Conservation (phyloP, 2,888 invertebrate genomes). For the Zootermopsis nevadensis region DNA sequence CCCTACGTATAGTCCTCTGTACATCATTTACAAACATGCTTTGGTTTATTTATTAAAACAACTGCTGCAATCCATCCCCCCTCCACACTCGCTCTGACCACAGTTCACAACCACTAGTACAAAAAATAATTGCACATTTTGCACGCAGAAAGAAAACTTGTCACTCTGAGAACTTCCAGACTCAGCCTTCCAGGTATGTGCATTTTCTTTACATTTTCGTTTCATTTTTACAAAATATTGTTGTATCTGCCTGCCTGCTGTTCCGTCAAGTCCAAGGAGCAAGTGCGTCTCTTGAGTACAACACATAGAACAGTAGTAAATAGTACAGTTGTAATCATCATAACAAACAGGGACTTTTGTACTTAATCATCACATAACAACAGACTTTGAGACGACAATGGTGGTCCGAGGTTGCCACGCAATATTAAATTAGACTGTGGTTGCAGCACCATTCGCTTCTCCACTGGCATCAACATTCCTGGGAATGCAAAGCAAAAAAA, state of each 20-base stretch:
- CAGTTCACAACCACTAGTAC: slow-evolving; percentile 53
- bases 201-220: slow-evolving; percentile 18
- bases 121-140: slow-evolving; percentile 53
- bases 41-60: slow-evolving; percentile 53
- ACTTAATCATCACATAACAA: slow-evolving; percentile 53
- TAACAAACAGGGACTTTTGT: slow-evolving; percentile 52
- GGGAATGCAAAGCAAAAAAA: no score
- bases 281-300: slow-evolving; percentile 38
- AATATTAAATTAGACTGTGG: neutral
- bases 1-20: slow-evolving; percentile 49
- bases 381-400: slow-evolving; percentile 49
- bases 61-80: slow-evolving; percentile 44
- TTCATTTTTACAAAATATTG: slow-evolving; percentile 32
- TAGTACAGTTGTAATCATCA: slow-evolving; percentile 36
- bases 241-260: slow-evolving; percentile 20
- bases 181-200: slow-evolving; percentile 40
- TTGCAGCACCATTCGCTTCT: neutral
- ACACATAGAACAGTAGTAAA: slow-evolving; percentile 46
- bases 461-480: neutral
- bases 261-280: slow-evolving; percentile 24
- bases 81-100: slow-evolving; percentile 44
- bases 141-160: slow-evolving; percentile 46
- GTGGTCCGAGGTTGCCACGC: slow-evolving; percentile 27
- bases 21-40: slow-evolving; percentile 53
- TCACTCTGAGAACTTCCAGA: neutral